phyloP scores from a whole-genome alignment of 2,113 vertebrate genomes.

The Trichomycterus rosablanca region DNA sequence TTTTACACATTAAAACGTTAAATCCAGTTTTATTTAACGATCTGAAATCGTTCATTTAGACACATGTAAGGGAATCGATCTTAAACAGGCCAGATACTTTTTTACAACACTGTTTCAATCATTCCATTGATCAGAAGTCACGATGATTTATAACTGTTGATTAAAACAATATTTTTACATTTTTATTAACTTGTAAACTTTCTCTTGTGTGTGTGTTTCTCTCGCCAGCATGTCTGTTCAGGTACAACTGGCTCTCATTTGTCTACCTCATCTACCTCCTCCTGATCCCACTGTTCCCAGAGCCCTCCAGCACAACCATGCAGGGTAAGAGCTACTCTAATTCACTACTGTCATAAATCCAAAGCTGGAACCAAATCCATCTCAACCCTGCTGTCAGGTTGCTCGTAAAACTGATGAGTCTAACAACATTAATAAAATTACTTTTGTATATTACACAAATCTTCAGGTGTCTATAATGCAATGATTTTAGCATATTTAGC shows the following conservation, averaged over 20 bases:
- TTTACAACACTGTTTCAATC: too few species aligned
- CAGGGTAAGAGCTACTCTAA: slow-evolving; percentile 75
- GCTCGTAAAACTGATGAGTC: background rate
- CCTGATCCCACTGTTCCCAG: slow-evolving; percentile 91
- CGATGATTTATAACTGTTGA: too few species aligned
- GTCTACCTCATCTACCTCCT: slow-evolving; percentile 99
- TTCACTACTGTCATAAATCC: slow-evolving; percentile 21
- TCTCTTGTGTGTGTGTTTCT: slow-evolving; percentile 39
- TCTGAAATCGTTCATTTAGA: too few species aligned
- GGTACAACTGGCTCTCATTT: slow-evolving; percentile 95
- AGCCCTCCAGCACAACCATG: slow-evolving; percentile 89
- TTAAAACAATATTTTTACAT: too few species aligned
- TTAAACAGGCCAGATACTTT: too few species aligned
- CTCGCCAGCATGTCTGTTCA: slow-evolving; percentile 88
- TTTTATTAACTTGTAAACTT: background rate
- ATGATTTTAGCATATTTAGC: too few species aligned
- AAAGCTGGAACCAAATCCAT: background rate
- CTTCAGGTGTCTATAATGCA: too few species aligned
- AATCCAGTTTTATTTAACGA: too few species aligned
- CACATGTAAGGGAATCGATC: too few species aligned
- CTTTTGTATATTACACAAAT: too few species aligned
- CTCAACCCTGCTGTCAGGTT: background rate
- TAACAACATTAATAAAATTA: background rate
- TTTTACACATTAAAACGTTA: too few species aligned
- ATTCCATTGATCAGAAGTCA: too few species aligned